These are phyloP conservation scores for Melipona bicolor DNA, from an alignment of 2,888 invertebrate species.

Conservation along the genomic window DNA sequence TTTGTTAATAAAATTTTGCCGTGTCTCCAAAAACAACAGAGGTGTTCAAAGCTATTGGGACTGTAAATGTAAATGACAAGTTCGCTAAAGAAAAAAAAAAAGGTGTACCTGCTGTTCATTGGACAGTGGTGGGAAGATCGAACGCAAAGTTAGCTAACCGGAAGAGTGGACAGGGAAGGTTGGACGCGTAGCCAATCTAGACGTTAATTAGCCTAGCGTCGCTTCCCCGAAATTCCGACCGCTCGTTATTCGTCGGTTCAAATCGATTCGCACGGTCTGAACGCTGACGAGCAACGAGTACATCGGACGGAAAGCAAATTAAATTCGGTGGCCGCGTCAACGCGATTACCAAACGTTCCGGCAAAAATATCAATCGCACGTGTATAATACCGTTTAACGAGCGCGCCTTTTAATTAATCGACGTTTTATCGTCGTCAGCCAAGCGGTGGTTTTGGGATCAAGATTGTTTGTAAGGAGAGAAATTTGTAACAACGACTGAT, in stretches of 20 bases:
- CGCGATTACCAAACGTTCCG: slow-evolving; percentile 76
- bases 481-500: no score
- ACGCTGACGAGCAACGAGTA: slow-evolving; percentile 36
- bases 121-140: not conserved
- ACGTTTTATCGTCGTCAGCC: slow-evolving; percentile 69
- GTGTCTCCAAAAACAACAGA: no score
- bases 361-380: slow-evolving; percentile 80
- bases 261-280: slow-evolving; percentile 58
- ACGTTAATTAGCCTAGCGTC: slow-evolving; percentile 64
- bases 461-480: no score
- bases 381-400: slow-evolving; percentile 79
- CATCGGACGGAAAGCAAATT: slow-evolving; percentile 75
- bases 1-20: no score
- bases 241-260: slow-evolving; percentile 66
- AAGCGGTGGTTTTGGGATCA: no score
- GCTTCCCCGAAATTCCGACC: slow-evolving; percentile 48
- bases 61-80: no score
- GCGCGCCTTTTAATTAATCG: slow-evolving; percentile 80
- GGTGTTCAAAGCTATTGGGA: no score
- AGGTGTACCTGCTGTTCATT: no score
- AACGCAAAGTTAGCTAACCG: not conserved
- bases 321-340: slow-evolving; percentile 78
- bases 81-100: no score
- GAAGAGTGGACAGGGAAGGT: slow-evolving; percentile 6
- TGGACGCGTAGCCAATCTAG: slow-evolving; percentile 17